A percentile compares a stretch with the other conserved stretches of the same genome.
Evolutionary conservation across 2,888 invertebrate genomes (phyloP).

Genomic region (Tachina lurida): DNA sequence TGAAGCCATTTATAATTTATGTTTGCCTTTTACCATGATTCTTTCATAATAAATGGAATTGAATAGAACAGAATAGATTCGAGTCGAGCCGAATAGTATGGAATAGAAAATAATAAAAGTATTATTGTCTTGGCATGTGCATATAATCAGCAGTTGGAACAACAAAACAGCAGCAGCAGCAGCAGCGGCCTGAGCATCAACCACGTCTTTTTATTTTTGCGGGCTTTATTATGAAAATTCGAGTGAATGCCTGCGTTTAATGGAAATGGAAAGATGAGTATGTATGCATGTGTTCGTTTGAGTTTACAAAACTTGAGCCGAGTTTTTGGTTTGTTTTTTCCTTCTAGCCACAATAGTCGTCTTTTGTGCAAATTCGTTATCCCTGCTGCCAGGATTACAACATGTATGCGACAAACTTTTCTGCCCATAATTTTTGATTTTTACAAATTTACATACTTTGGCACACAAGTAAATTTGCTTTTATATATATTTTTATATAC

Average conservation of each 20-base stretch:
- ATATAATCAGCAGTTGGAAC: constrained; percentile 47
- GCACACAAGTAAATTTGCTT: constrained; percentile 1
- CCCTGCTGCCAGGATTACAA: constrained; percentile 59
- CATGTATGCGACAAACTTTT: constrained; percentile 61
- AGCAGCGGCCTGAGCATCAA: constrained; percentile 6
- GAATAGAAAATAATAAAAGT: constrained; percentile 45
- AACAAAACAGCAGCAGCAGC: constrained; percentile 7
- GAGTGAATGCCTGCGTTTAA: not conserved
- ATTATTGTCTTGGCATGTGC: constrained; percentile 53
- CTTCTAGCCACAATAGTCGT: constrained; percentile 53
- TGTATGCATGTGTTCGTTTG: not conserved
- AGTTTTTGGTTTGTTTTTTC: constrained; percentile 8
- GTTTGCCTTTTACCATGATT: constrained; percentile 62
- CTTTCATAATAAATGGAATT: constrained; percentile 60
- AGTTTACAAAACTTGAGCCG: constrained; percentile 24
- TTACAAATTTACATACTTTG: constrained; percentile 25
- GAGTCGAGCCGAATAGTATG: constrained; percentile 16
- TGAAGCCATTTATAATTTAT: constrained; percentile 64
- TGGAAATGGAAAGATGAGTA: not conserved
- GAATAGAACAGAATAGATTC: constrained; percentile 33
- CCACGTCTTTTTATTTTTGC: constrained; percentile 10
- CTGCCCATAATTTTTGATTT: constrained; percentile 62
- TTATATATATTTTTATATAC: constrained; percentile 7
- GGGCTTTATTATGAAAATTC: not conserved
- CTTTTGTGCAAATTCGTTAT: constrained; percentile 61